phyloP scores from a whole-genome alignment of 2,797 vertebrate genomes.

The Sebastolobus altivelis region DNA sequence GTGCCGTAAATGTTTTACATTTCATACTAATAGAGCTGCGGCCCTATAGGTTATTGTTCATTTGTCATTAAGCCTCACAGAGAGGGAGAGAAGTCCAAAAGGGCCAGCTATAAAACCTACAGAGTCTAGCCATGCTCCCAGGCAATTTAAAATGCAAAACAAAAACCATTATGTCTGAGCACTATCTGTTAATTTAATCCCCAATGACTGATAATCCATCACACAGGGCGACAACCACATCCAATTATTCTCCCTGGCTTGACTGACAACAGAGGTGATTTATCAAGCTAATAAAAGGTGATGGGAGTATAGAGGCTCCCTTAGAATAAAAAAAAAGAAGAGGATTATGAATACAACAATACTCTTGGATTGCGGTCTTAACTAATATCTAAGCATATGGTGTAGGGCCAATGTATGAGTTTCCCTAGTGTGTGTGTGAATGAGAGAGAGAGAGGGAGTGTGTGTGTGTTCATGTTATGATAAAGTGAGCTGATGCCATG shows the following conservation, averaged over 20 bases:
- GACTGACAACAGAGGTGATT: constrained; percentile 99
- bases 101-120: constrained; percentile 92
- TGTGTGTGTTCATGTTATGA: constrained; percentile 64
- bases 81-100: constrained; percentile 63
- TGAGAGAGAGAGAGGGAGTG: constrained; percentile 27
- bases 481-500: constrained; percentile 74
- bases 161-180: constrained; percentile 99
- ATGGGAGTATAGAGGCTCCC: constrained; percentile 94
- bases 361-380: constrained; percentile 69
- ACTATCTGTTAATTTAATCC: constrained; percentile 99
- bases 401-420: constrained; percentile 52
- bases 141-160: constrained; percentile 99
- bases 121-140: constrained; percentile 93
- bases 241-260: constrained; percentile 99
- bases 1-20: constrained; percentile 63
- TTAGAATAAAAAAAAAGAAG: constrained; percentile 89
- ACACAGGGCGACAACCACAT: constrained; percentile 99
- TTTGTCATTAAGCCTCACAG: constrained; percentile 63
- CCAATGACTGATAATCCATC: constrained; percentile 99
- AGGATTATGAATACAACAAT: constrained; percentile 81
- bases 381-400: constrained; percentile 76
- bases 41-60: constrained; percentile 65
- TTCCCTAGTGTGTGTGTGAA: constrained; percentile 50
- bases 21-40: constrained; percentile 49
- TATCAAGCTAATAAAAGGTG: constrained; percentile 99